Conservation (phyloP, 2,797 vertebrate species). For the Pterois miles region DNA sequence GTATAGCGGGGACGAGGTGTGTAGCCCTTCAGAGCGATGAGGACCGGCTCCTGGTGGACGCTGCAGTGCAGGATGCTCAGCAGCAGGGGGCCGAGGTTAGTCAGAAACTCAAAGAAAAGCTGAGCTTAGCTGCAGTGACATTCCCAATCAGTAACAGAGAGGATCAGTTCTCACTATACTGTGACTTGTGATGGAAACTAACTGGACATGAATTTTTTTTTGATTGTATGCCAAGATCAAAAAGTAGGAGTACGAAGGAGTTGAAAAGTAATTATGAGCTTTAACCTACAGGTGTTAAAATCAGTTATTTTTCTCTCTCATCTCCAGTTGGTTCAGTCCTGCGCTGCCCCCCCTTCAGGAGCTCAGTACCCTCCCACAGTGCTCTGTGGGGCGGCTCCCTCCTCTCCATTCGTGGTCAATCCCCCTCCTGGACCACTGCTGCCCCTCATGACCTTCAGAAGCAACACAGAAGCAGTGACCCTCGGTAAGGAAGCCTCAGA, state of each 20-base stretch:
- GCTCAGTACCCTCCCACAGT: constrained; percentile 87
- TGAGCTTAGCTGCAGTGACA: not conserved
- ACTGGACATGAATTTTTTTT: not conserved
- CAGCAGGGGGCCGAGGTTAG: constrained; percentile 88
- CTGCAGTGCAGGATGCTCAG: constrained; percentile 81
- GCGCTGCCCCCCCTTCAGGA: constrained; percentile 51
- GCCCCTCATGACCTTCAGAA: constrained; percentile 87
- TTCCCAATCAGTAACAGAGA: not conserved
- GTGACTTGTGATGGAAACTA: not conserved
- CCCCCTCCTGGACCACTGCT: constrained; percentile 87
- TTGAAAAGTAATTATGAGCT: not conserved
- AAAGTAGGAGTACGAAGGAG: not conserved
- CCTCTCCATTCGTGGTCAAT: constrained; percentile 81
- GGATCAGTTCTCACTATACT: not conserved
- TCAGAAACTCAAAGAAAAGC: not conserved
- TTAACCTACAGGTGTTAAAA: not conserved
- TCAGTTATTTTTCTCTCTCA: not conserved
- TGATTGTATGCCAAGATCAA: not conserved
- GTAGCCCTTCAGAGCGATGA: constrained; percentile 69
- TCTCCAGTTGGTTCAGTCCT: constrained; percentile 86
- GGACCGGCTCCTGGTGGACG: constrained; percentile 68
- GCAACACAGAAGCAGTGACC: constrained; percentile 84
- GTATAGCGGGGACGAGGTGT: constrained; percentile 78
- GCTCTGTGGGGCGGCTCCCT: constrained; percentile 83
- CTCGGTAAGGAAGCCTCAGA: constrained; percentile 74